phyloP scores from a whole-genome alignment of 2,888 invertebrate genomes.

The Leptopterna dolabrata region DNA sequence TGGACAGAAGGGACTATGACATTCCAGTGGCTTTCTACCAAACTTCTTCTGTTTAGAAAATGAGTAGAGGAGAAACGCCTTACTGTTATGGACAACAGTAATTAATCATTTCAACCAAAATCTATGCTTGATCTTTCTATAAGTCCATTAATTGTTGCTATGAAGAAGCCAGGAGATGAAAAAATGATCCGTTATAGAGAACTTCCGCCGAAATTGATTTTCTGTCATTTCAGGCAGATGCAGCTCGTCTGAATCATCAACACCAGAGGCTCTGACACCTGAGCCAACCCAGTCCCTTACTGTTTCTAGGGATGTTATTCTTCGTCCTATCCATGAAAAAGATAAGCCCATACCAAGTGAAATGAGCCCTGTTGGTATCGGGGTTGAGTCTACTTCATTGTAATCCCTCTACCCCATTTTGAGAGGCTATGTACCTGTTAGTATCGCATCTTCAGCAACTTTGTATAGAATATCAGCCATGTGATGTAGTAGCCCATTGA shows the following conservation, averaged over 20 bases:
- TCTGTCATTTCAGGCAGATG: slow-evolving; percentile 66
- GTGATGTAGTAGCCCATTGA: neutral
- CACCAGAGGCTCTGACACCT: slow-evolving; percentile 71
- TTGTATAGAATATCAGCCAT: neutral
- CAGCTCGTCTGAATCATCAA: slow-evolving; percentile 73
- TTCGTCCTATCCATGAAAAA: slow-evolving; percentile 26
- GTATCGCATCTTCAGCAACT: neutral
- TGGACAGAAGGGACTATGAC: too few relatives aligned
- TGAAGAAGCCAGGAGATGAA: too few relatives aligned
- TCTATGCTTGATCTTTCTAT: too few relatives aligned
- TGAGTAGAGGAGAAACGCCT: too few relatives aligned
- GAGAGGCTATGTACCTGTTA: neutral
- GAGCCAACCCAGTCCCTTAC: neutral
- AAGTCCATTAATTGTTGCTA: too few relatives aligned
- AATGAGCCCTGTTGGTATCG: neutral
- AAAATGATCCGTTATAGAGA: too few relatives aligned
- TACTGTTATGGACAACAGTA: too few relatives aligned
- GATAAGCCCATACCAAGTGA: neutral
- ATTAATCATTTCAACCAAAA: too few relatives aligned
- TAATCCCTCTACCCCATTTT: neutral
- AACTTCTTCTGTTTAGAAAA: too few relatives aligned
- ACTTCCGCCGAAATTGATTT: too few relatives aligned
- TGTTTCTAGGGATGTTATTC: neutral
- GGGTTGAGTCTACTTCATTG: neutral
- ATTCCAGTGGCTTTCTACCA: too few relatives aligned